Conservation (phyloP, 2,113 vertebrate genomes). For the Pelobates fuscus region DNA sequence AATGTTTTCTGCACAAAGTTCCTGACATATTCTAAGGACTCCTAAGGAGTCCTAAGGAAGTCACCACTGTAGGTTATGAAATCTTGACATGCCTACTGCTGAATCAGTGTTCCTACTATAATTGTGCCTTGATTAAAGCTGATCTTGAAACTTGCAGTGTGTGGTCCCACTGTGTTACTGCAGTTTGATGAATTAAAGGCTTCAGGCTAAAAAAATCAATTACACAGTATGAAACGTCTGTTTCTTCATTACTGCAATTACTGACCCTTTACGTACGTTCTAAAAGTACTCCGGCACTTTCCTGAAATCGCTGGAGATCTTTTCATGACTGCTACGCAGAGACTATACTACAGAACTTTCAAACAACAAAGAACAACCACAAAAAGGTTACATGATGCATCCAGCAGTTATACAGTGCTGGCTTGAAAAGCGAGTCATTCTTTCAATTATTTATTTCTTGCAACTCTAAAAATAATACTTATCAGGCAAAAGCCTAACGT, state of each 20-base stretch:
- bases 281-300: conserved; percentile 28
- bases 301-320: conserved; percentile 8
- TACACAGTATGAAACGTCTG: conserved; percentile 47
- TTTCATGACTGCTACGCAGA: conserved; percentile 24
- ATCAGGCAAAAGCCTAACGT: not conserved
- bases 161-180: conserved; percentile 41
- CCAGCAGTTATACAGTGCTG: not conserved
- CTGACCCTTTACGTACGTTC: conserved; percentile 45
- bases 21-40: conserved; percentile 23
- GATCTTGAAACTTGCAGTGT: conserved; percentile 40
- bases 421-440: conserved; percentile 2
- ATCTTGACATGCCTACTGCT: conserved; percentile 37
- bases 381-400: not conserved
- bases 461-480: conserved; percentile 4
- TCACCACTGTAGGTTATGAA: conserved; percentile 17
- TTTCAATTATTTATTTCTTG: not conserved
- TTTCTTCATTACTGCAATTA: conserved; percentile 51
- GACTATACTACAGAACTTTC: conserved; percentile 2
- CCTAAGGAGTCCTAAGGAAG: conserved; percentile 29
- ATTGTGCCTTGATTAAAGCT: conserved; percentile 46
- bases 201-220: conserved; percentile 49
- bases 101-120: conserved; percentile 44
- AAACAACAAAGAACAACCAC: not conserved
- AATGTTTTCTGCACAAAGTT: conserved; percentile 8
- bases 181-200: conserved; percentile 49